Base-by-base conservation (phyloP, 2,888 invertebrate genomes). In the Apamea epomidion region DNA sequence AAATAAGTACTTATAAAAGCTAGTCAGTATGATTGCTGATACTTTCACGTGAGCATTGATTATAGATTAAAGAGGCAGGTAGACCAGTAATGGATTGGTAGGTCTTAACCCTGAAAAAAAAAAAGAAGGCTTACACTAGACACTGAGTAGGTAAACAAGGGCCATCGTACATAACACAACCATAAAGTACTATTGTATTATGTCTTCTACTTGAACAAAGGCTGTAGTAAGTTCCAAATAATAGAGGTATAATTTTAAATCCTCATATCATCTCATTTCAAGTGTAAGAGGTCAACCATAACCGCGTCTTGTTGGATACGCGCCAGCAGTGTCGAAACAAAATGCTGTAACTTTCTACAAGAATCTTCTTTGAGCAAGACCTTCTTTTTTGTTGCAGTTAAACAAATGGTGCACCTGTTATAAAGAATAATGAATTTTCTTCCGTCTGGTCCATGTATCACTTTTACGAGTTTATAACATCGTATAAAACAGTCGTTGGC, bases 251-350 rank as follows among this genome's bases (percentile, higher is more conserved):
- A 54, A 82, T 70, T 83, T 86, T 32, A 72, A 68, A 84, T 60
- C 45, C 54, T 25, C 16, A 25, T 64, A 51, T 54, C 60, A 73
- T 78, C 60, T 87, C 21, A 78, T 73, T 84, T 83, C 45, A 73
- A 83, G 84, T 83, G 64, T 60, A 87, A 84, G 45, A 77, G 71
- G 85, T 78, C 67, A 84, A 84, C 48, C 37, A 67, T 70, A 78
- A 71, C 78, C 65, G 54, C 78, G 32, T 62, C 29, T 37, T n/a
- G 70, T 84, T 84, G 84, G 84, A 74, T 16, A 42, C 58, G 18
- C 14, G 88, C 84, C 84, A 84, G 71, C 80, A 71, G 37, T 45
- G n/a, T 25, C 60, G 51, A 83, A 83, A 83, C 76, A 83, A 87
- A 86, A 78, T 83, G 29, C 45, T 65, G 60, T 73, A 84, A 83